phyloP scores from a whole-genome alignment of 1,140 invertebrate species.

The Cecropterus lyciades region DNA sequence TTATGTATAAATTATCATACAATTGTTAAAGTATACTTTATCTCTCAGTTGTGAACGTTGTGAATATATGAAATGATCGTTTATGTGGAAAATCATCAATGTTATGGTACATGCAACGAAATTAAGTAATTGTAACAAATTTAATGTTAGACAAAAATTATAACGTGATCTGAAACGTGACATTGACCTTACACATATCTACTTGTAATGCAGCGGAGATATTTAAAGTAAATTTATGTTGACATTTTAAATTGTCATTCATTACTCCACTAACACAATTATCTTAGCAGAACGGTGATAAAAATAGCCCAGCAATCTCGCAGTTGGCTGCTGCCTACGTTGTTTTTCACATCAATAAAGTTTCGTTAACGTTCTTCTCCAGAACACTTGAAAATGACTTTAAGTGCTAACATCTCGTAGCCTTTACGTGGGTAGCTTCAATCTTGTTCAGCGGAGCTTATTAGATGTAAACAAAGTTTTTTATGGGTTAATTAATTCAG shows the following conservation, averaged over 20 bases:
- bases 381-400: slow-evolving; percentile 17
- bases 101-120: too few species aligned
- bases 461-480: background rate
- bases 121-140: too few species aligned
- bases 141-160: too few species aligned
- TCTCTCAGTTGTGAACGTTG: too few species aligned
- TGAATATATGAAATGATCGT: too few species aligned
- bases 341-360: slow-evolving; percentile 30
- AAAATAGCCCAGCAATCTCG: slow-evolving; percentile 22
- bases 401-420: background rate
- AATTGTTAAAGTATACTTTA: too few species aligned
- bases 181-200: too few species aligned
- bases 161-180: too few species aligned
- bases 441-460: background rate
- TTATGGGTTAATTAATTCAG: background rate
- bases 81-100: too few species aligned
- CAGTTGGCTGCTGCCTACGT: slow-evolving; percentile 18
- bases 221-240: too few species aligned
- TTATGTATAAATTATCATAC: too few species aligned
- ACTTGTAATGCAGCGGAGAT: too few species aligned
- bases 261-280: slow-evolving; percentile 33
- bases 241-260: background rate
- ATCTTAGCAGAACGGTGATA: slow-evolving; percentile 15
- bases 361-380: slow-evolving; percentile 25
- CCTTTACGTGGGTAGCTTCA: background rate